phyloP scores from a whole-genome alignment of 1,140 invertebrate species.

The Drosophila santomea region DNA sequence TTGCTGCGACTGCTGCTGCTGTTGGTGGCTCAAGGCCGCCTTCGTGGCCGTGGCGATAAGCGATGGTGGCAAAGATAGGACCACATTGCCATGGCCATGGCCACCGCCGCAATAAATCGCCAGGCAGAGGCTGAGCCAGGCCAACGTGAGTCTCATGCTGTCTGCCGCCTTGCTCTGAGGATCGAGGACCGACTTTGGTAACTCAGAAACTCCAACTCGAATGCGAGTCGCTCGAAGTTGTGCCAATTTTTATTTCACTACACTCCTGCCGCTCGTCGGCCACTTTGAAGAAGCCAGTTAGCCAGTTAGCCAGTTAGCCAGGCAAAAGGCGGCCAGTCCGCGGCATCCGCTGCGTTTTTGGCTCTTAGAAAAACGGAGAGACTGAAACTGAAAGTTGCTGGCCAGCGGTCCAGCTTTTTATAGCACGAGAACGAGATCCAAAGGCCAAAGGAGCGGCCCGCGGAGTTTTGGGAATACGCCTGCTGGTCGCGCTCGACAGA shows the following conservation, averaged over 20 bases:
- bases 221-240: constrained; percentile 28
- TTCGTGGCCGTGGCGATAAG: constrained; percentile 78
- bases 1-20: constrained; percentile 16
- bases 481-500: constrained; percentile 40
- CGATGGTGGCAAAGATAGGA: constrained; percentile 84
- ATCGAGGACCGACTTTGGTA: not conserved
- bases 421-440: constrained; percentile 44
- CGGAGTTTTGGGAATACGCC: constrained; percentile 77
- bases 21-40: constrained; percentile 73
- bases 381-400: constrained; percentile 79
- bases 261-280: constrained; percentile 45
- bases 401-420: constrained; percentile 71
- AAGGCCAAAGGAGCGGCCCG: constrained; percentile 17
- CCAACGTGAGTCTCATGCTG: constrained; percentile 81
- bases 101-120: constrained; percentile 82
- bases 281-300: constrained; percentile 66
- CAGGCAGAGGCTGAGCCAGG: constrained; percentile 74
- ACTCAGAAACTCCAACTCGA: constrained; percentile 15
- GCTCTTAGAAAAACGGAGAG: constrained; percentile 57
- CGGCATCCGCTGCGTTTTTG: constrained; percentile 57
- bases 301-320: constrained; percentile 12
- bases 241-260: constrained; percentile 59
- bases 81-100: constrained; percentile 69
- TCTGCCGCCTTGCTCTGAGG: constrained; percentile 14
- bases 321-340: constrained; percentile 8